phyloP scores from a whole-genome alignment of 2,888 invertebrate genomes.

The Agrochola lychnidis region DNA sequence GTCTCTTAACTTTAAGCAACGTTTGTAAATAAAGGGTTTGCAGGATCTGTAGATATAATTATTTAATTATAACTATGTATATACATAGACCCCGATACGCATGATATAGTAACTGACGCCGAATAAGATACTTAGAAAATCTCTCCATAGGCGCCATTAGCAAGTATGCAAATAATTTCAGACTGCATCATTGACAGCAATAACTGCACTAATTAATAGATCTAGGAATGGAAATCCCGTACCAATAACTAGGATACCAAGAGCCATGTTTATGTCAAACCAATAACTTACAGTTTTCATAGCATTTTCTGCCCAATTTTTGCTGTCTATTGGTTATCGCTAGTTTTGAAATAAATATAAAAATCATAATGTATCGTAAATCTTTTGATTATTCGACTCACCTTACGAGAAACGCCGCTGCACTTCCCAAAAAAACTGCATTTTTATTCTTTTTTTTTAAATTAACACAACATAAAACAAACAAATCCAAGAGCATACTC shows the following conservation, averaged over 20 bases:
- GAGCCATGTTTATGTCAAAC: not conserved
- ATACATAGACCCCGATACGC: not conserved
- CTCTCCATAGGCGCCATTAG: slow-evolving; percentile 27
- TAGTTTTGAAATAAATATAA: not conserved
- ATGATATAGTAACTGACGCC: not conserved
- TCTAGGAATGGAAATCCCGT: slow-evolving; percentile 6
- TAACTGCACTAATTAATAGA: slow-evolving; percentile 16
- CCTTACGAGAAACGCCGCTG: not conserved
- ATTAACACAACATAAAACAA: slow-evolving; percentile 19
- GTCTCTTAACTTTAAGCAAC: too few species aligned
- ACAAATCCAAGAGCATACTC: slow-evolving; percentile 41
- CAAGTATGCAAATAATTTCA: slow-evolving; percentile 34
- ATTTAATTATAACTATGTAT: too few species aligned
- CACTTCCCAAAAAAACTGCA: not conserved
- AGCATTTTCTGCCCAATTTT: not conserved
- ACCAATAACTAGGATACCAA: not conserved
- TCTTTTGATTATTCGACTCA: not conserved
- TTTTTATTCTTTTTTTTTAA: slow-evolving; percentile 12
- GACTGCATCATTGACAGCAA: slow-evolving; percentile 8
- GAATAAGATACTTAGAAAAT: slow-evolving; percentile 23
- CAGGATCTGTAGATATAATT: too few species aligned
- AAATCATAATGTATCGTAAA: not conserved
- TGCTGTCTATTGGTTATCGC: rapidly evolving
- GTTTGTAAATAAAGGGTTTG: not conserved
- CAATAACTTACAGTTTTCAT: not conserved